Evolutionary conservation across 1,140 invertebrate species (phyloP).

Genomic region (Neelides sp.): DNA sequence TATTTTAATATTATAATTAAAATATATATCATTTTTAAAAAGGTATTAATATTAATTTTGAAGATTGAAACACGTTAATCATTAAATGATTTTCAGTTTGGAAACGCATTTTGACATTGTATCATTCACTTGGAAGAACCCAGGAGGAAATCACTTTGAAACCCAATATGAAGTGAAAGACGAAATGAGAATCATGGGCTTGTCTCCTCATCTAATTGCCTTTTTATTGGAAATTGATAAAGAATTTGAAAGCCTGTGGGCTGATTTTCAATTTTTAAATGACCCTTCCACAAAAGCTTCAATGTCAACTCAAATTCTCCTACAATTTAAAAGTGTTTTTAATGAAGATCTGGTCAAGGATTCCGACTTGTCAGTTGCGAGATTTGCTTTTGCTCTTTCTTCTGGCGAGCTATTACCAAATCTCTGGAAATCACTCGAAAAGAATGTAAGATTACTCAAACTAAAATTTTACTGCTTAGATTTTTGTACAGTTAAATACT

Average conservation of each 20-base stretch:
- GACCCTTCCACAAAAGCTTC: conserved; percentile 22
- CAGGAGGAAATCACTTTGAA: not conserved
- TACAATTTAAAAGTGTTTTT: conserved; percentile 10
- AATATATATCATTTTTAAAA: not conserved
- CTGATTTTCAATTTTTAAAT: conserved; percentile 18
- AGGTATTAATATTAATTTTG: not conserved
- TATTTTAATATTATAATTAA: conserved; percentile 1
- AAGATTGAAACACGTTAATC: not conserved
- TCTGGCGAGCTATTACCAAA: conserved; percentile 21
- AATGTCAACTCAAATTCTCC: conserved; percentile 15
- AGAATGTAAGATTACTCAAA: conserved; percentile 19
- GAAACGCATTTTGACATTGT: conserved; percentile 26
- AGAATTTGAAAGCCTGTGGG: conserved; percentile 8
- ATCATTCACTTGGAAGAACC: conserved; percentile 24
- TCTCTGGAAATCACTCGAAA: conserved; percentile 26
- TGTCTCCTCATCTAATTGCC: conserved; percentile 19
- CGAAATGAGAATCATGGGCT: conserved; percentile 22
- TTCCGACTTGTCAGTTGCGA: conserved; percentile 16
- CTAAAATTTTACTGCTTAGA: too few relatives aligned
- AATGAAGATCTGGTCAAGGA: not conserved
- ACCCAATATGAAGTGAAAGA: conserved; percentile 3
- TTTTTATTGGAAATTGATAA: conserved; percentile 19
- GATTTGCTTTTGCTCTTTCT: conserved; percentile 12
- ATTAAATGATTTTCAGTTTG: conserved; percentile 6
- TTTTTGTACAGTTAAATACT: too few relatives aligned